A percentile compares a stretch with the other conserved stretches of the same genome.
Conservation (phyloP, 2,888 invertebrate species). For the Drosophila melanosoma region DNA sequence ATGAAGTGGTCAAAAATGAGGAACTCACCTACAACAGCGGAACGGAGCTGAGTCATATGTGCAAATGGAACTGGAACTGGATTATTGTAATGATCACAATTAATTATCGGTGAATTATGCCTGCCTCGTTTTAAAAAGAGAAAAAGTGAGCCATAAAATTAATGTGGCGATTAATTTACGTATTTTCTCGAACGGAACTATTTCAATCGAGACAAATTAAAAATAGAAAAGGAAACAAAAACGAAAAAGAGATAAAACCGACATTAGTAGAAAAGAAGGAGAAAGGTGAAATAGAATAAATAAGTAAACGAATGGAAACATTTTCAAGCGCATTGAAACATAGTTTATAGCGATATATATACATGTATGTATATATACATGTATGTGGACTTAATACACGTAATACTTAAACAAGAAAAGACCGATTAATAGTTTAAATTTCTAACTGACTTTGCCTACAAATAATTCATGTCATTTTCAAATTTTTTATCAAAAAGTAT, state of each 20-base stretch:
- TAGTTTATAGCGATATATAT: constrained; percentile 63
- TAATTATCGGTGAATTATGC: constrained; percentile 39
- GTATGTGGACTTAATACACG: not conserved
- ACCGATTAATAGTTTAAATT: not conserved
- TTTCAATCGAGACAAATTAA: constrained; percentile 25
- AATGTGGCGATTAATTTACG: constrained; percentile 8
- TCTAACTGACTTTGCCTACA: not conserved
- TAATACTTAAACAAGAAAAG: not conserved
- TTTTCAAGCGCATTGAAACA: constrained; percentile 60
- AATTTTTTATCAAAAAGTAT: not conserved
- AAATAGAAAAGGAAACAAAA: constrained; percentile 5
- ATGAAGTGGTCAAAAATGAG: constrained; percentile 97
- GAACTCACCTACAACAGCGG: constrained; percentile 91
- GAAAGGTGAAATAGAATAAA: constrained; percentile 78
- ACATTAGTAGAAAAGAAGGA: constrained; percentile 65
- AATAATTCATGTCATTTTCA: not conserved
- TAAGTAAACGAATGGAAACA: constrained; percentile 63
- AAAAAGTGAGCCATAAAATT: constrained; percentile 22
- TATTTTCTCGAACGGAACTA: constrained; percentile 36
- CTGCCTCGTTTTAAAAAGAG: constrained; percentile 19
- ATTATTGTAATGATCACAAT: constrained; percentile 23
- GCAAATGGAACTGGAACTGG: constrained; percentile 2
- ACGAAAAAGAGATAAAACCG: constrained; percentile 12
- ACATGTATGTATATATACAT: constrained; percentile 8
- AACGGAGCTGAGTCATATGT: constrained; percentile 37